phyloP scores from a whole-genome alignment of 2,113 vertebrate genomes.

The Australoheros scitulus region DNA sequence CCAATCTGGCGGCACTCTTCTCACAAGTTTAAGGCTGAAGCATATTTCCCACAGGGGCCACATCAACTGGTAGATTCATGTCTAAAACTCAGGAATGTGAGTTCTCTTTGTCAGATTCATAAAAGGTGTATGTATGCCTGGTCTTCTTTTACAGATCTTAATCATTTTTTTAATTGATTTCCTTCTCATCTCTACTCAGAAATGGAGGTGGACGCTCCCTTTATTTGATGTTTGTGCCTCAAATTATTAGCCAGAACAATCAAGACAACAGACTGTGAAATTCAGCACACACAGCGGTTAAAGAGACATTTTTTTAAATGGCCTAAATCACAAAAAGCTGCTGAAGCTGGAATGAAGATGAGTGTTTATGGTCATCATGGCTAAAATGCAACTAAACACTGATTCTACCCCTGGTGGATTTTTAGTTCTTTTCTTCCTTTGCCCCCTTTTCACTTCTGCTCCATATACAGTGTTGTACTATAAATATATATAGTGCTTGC shows the following conservation, averaged over 20 bases:
- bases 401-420: neutral
- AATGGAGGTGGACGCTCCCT: neutral
- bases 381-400: neutral
- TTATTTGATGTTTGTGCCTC: neutral
- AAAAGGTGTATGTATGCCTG: neutral
- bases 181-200: no score
- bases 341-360: neutral
- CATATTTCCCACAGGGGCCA: neutral
- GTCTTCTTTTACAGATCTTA: neutral
- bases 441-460: neutral
- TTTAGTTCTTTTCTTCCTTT: neutral
- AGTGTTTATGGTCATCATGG: neutral
- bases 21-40: slow-evolving; percentile 11
- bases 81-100: neutral
- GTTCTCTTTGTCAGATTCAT: neutral
- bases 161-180: neutral
- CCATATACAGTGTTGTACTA: neutral
- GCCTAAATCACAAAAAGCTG: neutral
- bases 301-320: neutral
- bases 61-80: neutral
- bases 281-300: neutral
- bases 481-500: no score
- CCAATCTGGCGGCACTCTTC: neutral
- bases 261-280: neutral
- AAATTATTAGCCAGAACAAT: neutral